Evolutionary conservation across 2,888 invertebrate species (phyloP).

Genomic region (Stratiomys singularior): DNA sequence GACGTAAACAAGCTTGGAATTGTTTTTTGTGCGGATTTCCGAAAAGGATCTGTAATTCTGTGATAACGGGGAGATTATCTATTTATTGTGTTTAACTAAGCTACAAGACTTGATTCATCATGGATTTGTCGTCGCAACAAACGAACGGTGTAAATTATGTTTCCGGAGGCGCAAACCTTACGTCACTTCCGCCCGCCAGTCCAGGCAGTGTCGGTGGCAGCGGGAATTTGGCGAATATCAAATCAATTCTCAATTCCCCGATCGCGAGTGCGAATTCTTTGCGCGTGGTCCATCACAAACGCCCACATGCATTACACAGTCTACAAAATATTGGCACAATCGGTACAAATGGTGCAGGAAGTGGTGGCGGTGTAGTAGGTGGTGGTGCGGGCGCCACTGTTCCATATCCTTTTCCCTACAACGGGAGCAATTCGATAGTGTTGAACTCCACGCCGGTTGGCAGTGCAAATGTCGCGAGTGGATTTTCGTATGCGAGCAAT

Average conservation of each 20-base stretch:
- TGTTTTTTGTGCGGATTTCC: background rate
- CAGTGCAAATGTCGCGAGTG: conserved; percentile 1
- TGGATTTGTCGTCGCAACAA: conserved; percentile 50
- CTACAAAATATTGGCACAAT: conserved; percentile 1
- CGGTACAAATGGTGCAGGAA: too few relatives aligned
- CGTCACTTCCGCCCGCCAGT: conserved; percentile 24
- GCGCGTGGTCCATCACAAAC: conserved; percentile 50
- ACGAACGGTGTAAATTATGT: background rate
- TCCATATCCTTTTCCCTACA: background rate
- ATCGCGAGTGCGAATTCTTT: conserved; percentile 36
- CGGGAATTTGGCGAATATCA: conserved; percentile 39
- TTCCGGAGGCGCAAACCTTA: background rate
- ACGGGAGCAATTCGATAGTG: background rate
- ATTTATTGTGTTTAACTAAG: background rate
- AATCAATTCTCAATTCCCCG: conserved; percentile 44
- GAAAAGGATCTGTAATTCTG: background rate
- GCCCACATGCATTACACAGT: conserved; percentile 27
- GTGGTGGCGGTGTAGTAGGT: background rate
- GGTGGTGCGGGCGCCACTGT: background rate
- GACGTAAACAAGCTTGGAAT: background rate
- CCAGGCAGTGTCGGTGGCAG: background rate
- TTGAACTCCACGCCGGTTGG: background rate
- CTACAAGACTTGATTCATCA: conserved; percentile 18
- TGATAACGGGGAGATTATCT: conserved; percentile 5
- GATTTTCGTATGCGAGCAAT: background rate